Evolutionary conservation across 2,113 vertebrate genomes (phyloP), one percentile per base, ranked within the genome.

Genomic region (Sterna hirundo): DNA sequence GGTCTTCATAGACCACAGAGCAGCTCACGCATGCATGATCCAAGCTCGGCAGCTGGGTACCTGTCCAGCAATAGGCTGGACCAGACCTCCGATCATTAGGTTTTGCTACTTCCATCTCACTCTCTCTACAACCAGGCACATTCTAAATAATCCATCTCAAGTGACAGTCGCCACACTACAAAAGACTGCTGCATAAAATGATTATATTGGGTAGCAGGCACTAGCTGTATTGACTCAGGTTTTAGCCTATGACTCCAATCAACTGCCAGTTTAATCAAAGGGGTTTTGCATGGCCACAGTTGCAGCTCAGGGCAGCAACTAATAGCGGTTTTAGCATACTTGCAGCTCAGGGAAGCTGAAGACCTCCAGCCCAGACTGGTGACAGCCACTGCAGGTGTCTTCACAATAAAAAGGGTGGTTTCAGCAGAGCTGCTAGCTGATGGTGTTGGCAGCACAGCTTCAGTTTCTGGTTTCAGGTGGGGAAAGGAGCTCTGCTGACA

Each of bases 31-130:
- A 21, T 4, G 20, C 15, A 1, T 2, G 13, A n/a, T 10, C 36
- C 40, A 29, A 49, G 32, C 4, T 70, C 51, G 64, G 47, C 38
- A 74, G 55, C 42, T 36, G 34, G 18, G 14, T 21, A 19, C 1
- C 5, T 0, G 0, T 26, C 15, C 58, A 86, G 72, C 36, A 57
- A 9, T 0, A 65, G 15, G 55, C 49, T 27, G 60, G 36, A 8
- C 15, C 79, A 83, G 13, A 52, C 7, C 21, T 65, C 34, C 13
- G 17, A 49, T 16, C 22, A 7, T 29, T 2, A 14, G 11, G n/a
- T 27, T 89, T 88, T 89, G 32, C 64, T 68, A 8, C 46, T 60
- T 74, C 46, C 42, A 70, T 47, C 68, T 83, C 34, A 14, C 20
- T 47, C 19, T 26, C 18, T 58, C 34, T 74, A 14, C 7, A 10